These are phyloP conservation scores for Leuciscus idus DNA, from an alignment of 2,113 vertebrate species.

Conservation along the genomic window DNA sequence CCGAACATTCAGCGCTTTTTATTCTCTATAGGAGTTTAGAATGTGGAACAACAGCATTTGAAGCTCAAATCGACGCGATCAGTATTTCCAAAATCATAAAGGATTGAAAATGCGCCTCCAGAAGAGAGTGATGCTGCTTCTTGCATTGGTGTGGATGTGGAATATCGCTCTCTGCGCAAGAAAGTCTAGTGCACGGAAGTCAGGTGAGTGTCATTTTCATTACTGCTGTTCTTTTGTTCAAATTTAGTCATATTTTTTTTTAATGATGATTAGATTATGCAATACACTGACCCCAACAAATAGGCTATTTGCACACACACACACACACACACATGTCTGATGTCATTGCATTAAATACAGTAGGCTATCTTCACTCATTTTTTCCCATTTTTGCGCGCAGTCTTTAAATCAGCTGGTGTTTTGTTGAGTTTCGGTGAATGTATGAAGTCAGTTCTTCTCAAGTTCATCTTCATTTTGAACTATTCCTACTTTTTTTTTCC, in stretches of 20 bases:
- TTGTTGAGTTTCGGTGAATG: background rate
- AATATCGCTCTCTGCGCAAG: constrained; percentile 64
- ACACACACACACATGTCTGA: background rate
- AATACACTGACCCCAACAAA: background rate
- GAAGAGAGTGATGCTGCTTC: constrained; percentile 62
- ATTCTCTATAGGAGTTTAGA: background rate
- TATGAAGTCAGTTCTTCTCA: background rate
- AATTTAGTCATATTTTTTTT: background rate
- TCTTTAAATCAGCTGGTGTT: background rate
- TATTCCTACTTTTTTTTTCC: background rate
- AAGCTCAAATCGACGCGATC: background rate
- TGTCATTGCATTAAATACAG: background rate
- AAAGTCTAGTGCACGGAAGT: constrained; percentile 75
- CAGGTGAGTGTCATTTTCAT: constrained; percentile 77
- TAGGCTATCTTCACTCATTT: background rate
- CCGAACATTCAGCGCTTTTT: background rate
- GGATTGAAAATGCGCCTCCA: constrained; percentile 52
- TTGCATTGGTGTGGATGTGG: constrained; percentile 74
- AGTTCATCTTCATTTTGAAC: background rate
- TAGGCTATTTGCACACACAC: background rate
- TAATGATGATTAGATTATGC: background rate
- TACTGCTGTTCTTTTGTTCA: background rate
- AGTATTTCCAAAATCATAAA: background rate
- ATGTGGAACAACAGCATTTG: background rate
- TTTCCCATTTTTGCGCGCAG: background rate